These are phyloP conservation scores for Eulemur albifrons DNA, from an alignment of 2,797 vertebrate genomes.

Conservation along the genomic window DNA sequence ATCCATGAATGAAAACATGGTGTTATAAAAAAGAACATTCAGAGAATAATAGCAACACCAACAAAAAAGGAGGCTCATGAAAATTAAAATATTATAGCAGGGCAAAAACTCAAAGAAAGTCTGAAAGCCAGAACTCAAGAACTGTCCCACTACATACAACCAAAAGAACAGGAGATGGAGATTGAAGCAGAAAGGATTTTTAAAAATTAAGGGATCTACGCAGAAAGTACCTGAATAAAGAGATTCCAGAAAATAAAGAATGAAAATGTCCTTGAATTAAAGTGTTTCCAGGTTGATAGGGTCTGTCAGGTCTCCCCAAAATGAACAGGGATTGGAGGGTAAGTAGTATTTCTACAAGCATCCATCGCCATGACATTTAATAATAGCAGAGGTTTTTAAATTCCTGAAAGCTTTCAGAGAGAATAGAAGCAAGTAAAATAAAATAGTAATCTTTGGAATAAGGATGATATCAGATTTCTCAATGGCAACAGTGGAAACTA, in stretches of 20 bases:
- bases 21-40: not conserved
- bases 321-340: not conserved
- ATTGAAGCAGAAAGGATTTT: not conserved
- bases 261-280: not conserved
- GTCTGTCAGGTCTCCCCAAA: not conserved
- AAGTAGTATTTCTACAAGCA: not conserved
- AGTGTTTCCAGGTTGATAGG: not conserved
- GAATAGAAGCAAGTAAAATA: not conserved
- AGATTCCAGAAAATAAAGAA: not conserved
- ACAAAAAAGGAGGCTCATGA: not conserved
- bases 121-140: not conserved
- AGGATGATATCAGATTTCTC: not conserved
- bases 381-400: not conserved
- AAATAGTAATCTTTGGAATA: not conserved
- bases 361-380: not conserved
- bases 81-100: not conserved
- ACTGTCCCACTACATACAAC: not conserved
- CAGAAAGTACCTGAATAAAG: not conserved
- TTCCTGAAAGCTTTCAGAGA: not conserved
- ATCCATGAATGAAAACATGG: not conserved
- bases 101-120: not conserved
- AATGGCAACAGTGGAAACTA: not conserved
- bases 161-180: not conserved
- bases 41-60: not conserved
- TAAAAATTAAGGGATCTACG: not conserved